Percentiles rank a stretch among this genome's conserved stretches.
Evolutionary conservation across 2,797 vertebrate species (phyloP).

Genomic region (Leuciscus waleckii): DNA sequence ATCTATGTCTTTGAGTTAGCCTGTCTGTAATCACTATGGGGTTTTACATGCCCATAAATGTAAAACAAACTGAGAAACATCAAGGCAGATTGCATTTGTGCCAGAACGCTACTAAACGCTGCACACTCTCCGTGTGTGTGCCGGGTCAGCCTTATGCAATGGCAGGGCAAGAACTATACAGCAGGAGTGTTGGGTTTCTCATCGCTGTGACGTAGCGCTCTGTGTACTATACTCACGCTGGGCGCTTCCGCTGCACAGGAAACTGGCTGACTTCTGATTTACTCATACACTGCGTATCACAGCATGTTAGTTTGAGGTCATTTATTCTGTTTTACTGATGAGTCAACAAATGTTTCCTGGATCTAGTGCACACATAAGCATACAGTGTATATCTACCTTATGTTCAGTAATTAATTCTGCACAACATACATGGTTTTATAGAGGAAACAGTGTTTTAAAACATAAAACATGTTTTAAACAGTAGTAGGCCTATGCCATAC

Average conservation of each 20-base stretch:
- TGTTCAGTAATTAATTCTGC: background rate
- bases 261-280: slow-evolving; percentile 30
- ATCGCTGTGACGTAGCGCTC: slow-evolving; percentile 18
- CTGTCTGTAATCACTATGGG: background rate
- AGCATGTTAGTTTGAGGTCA: slow-evolving; percentile 39
- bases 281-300: slow-evolving; percentile 28
- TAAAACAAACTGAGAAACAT: background rate
- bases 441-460: background rate
- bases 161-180: slow-evolving; percentile 45
- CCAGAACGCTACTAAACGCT: background rate
- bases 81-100: background rate
- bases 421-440: background rate
- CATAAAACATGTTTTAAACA: background rate
- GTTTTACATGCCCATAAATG: background rate
- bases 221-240: slow-evolving; percentile 28
- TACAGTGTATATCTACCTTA: background rate
- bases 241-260: slow-evolving; percentile 23
- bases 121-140: slow-evolving; percentile 9
- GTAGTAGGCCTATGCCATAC: background rate
- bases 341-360: slow-evolving; percentile 28
- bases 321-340: slow-evolving; percentile 38
- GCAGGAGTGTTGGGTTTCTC: slow-evolving; percentile 31
- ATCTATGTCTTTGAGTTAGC: background rate
- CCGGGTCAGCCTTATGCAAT: slow-evolving; percentile 52
- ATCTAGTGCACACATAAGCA: background rate